These are phyloP conservation scores for Dolichotis patagonum DNA, from an alignment of 2,113 vertebrate species.

Conservation along the genomic window DNA sequence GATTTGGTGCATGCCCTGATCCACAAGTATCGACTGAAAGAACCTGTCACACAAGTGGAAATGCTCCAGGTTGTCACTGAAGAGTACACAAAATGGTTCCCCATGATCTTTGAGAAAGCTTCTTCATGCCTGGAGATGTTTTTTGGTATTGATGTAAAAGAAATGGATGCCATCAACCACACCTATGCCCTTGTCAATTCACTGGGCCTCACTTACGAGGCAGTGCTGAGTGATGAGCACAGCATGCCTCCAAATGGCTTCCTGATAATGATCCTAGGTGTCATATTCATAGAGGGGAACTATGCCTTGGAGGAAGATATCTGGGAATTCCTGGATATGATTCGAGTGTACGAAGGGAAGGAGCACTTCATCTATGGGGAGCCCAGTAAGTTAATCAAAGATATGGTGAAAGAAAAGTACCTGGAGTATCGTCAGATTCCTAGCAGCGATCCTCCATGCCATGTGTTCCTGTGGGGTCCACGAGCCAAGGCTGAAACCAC, in stretches of 20 bases:
- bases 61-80: not conserved
- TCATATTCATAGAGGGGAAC: constrained; percentile 66
- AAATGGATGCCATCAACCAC: not conserved
- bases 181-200: constrained; percentile 47
- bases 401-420: constrained; percentile 64
- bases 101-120: constrained; percentile 54
- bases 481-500: constrained; percentile 69
- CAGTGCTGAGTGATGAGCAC: not conserved
- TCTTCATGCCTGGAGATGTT: constrained; percentile 54
- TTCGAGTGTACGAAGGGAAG: constrained; percentile 41
- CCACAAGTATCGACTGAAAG: constrained; percentile 31
- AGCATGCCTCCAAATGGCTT: constrained; percentile 56
- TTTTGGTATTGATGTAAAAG: constrained; percentile 59
- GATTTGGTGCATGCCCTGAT: constrained; percentile 39
- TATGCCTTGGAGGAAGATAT: constrained; percentile 18
- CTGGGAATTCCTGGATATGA: constrained; percentile 56
- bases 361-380: constrained; percentile 68
- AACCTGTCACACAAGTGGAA: not conserved
- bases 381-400: constrained; percentile 38
- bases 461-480: constrained; percentile 62
- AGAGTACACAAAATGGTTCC: not conserved
- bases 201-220: constrained; percentile 25
- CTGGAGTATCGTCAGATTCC: constrained; percentile 21
- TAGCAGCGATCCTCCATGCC: not conserved
- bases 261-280: constrained; percentile 59